Conservation (phyloP, 37 sponge, comb jelly and placozoan genomes). For the Cliona cf. orientalis region DNA sequence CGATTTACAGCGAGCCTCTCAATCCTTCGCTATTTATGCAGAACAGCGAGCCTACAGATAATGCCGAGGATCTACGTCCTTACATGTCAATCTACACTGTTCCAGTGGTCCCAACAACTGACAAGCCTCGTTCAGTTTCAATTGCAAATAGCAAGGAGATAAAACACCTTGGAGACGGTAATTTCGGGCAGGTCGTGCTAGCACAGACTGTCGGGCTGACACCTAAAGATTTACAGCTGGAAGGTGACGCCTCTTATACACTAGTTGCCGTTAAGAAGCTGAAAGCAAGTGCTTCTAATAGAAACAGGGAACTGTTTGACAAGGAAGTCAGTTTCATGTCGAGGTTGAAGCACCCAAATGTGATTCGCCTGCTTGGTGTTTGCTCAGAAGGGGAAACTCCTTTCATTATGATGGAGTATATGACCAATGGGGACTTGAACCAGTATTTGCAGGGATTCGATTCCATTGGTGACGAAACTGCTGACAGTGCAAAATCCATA, state of each 20-base stretch:
- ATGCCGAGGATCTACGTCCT: background rate
- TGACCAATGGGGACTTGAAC: conserved; percentile 88
- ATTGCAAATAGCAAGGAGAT: conserved; percentile 32
- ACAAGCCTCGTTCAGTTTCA: conserved; percentile 11
- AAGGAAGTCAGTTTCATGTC: conserved; percentile 76
- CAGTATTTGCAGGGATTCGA: conserved; percentile 67
- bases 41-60: background rate
- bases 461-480: background rate
- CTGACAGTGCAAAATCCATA: conserved; percentile 11
- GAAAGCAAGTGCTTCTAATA: conserved; percentile 31
- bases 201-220: conserved; percentile 55
- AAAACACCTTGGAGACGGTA: conserved; percentile 57
- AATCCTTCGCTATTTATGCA: conserved; percentile 21
- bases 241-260: conserved; percentile 15
- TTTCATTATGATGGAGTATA: conserved; percentile 92
- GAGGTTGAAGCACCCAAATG: conserved; percentile 58
- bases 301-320: conserved; percentile 48
- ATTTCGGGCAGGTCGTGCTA: conserved; percentile 66
- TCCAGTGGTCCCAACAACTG: background rate
- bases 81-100: conserved; percentile 36
- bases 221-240: conserved; percentile 46
- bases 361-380: conserved; percentile 60
- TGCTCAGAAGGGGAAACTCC: conserved; percentile 24
- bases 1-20: conserved; percentile 46
- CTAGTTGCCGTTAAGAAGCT: conserved; percentile 73